Evolutionary conservation across 2,797 vertebrate genomes (phyloP), one percentile per base, ranked within the genome.

Genomic region (Gallirallus australis): DNA sequence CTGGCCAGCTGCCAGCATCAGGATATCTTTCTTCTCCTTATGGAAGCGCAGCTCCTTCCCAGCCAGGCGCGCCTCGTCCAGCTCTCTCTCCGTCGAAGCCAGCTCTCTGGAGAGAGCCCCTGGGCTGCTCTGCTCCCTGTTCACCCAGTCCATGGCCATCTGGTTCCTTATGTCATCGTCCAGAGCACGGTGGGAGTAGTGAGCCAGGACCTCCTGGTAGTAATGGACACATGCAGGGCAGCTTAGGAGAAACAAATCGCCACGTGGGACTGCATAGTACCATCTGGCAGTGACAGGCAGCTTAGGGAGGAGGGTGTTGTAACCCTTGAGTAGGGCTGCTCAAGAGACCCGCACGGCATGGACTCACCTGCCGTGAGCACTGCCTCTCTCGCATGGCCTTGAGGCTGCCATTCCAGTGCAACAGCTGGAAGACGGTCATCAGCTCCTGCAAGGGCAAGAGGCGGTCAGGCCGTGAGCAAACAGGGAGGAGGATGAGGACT

Each of bases 61-160:
- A 0, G 99, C 99, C 97, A 99, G 98, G 71, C 99, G 98, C 19
- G 99, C 99, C 16, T 99, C 99, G 21, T 99, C 99, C 97, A 99
- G 98, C 92, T 99, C 99, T 8, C 99, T 98, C 96, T 99, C 99
- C 0, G 99, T 99, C 2, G 98, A 98, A 5, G 99, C 99, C 97
- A 99, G 95, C 97, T 99, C 99, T 77, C 99, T 97, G 50, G 97
- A 98, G 6, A 99, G 98, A 12, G 99, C 99, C 2, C 98, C 97
- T 0, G 99, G 98, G 13, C 98, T 81, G 47, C 95, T 98, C 97
- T 99, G 99, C 92, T 99, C 99, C 40, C 99, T 98, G 97, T 98
- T 99, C 97, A 99, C 99, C 99, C 99, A 99, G 97, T 99, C 99
- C 40, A 99, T 98, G 0, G 99, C 99, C 99, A 99, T 99, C 98